Evolutionary conservation across 2,113 vertebrate species (phyloP).

Genomic region (Pterophyllum scalare): DNA sequence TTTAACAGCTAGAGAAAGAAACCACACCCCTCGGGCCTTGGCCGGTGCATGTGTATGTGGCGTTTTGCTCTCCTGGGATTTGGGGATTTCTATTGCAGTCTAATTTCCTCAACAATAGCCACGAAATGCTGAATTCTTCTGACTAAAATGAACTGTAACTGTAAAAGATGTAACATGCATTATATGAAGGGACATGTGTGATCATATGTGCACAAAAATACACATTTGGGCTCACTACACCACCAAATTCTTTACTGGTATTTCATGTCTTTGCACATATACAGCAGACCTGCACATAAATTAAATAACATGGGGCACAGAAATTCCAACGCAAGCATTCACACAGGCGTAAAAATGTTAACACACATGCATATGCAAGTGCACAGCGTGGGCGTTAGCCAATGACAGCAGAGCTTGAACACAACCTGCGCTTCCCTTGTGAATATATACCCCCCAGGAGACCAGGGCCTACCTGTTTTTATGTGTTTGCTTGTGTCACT

Average conservation of each 20-base stretch:
- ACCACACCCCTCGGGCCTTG: constrained; percentile 72
- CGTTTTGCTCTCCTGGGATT: constrained; percentile 60
- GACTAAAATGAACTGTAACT: neutral
- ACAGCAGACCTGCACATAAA: neutral
- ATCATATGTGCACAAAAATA: neutral
- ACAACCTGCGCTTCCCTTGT: constrained; percentile 43
- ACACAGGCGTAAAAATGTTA: neutral
- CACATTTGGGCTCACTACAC: neutral
- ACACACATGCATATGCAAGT: constrained; percentile 18
- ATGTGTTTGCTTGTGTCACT: constrained; percentile 31
- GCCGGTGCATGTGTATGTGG: constrained; percentile 50
- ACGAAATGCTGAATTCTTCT: neutral
- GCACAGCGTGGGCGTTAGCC: constrained; percentile 14
- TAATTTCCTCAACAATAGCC: constrained; percentile 11
- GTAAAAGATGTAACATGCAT: neutral
- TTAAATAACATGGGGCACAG: neutral
- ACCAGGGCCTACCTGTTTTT: constrained; percentile 12
- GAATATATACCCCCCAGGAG: constrained; percentile 40
- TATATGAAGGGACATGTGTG: neutral
- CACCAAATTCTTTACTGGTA: neutral
- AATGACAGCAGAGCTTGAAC: constrained; percentile 23
- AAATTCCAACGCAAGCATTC: neutral
- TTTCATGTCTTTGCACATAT: neutral
- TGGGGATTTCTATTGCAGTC: constrained; percentile 39
- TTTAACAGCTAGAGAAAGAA: constrained; percentile 75